Evolutionary conservation across 2,888 invertebrate genomes (phyloP), one percentile per base, ranked within the genome.

Genomic region (Trilocha varians): DNA sequence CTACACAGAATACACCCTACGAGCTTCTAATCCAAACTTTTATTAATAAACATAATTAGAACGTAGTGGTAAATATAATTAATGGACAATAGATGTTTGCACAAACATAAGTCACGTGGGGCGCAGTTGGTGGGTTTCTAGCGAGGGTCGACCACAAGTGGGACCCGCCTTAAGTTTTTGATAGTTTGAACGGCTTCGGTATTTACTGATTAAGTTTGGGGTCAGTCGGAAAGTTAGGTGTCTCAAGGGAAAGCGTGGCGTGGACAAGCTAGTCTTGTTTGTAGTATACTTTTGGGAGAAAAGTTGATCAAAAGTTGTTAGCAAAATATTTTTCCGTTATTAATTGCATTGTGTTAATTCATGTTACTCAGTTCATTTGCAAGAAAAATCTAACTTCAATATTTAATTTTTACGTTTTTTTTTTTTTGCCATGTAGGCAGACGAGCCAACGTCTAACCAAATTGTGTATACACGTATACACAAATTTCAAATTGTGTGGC

Each of bases 121-220:
- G 53, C 62, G 49, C 62, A 62, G 57, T 62, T 65, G 69, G 69
- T 52, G 65, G 69, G 63, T 65, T 68, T 66, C 67, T 69, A 55
- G 66, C 66, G 66, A 62, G 63, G 75, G 74, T 71, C 70, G 59
- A 64, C 67, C 70, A 62, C 77, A 69, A 78, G 74, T 71, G 77
- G 72, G 75, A 71, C 63, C 69, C 70, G 65, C 66, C 63, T 69
- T 67, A 84, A 82, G 83, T 83, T 83, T 82, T 79, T 80, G 84
- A 83, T 83, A 82, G 84, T 84, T 83, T 67, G 72, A 74, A 69
- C 69, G 78, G 74, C 68, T 77, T 71, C 73, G 55, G 76, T 85
- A 85, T 85, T 85, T 85, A 85, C 84, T 78, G 79, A 71, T 67
- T 68, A 82, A 85, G 83, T 85, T 83, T 57, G 61, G 78, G 82